These are phyloP conservation scores for Leucopsar rothschildi DNA, from an alignment of 2,113 vertebrate species.

Conservation along the genomic window DNA sequence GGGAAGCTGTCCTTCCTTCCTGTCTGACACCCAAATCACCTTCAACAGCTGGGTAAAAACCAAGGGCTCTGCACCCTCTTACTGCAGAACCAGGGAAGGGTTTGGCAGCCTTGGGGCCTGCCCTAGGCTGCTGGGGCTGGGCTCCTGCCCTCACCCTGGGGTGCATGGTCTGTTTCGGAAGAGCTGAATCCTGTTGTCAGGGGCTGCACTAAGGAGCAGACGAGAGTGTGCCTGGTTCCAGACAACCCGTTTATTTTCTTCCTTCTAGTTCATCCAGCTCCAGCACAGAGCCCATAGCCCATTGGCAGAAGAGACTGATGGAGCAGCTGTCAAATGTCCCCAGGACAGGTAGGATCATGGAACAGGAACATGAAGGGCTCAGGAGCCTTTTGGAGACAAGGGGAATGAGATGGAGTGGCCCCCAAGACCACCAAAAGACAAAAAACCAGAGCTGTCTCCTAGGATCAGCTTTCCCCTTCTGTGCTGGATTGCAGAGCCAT, in stretches of 20 bases:
- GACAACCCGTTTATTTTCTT: not conserved
- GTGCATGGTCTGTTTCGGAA: rapidly evolving
- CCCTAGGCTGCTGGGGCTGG: not conserved
- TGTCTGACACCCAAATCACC: not conserved
- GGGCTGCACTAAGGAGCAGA: not conserved
- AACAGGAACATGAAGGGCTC: not conserved
- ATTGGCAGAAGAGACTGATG: constrained; percentile 72
- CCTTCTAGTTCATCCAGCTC: constrained; percentile 42
- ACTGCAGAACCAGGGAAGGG: not conserved
- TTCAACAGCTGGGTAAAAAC: not conserved
- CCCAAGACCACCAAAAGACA: not conserved
- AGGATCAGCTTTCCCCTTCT: not conserved
- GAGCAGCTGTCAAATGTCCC: constrained; percentile 79
- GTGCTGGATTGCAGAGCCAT: not conserved
- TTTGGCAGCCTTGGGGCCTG: not conserved
- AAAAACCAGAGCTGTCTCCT: not conserved
- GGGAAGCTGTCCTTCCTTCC: not conserved
- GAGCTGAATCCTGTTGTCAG: not conserved
- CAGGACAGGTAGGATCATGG: constrained; percentile 76
- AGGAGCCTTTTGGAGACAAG: not conserved
- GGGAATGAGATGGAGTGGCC: not conserved
- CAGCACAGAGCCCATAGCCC: constrained; percentile 59
- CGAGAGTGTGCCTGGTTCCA: not conserved
- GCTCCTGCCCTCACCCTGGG: not conserved
- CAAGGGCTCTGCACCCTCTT: not conserved